These are phyloP conservation scores for Smithornis capensis DNA, from an alignment of 2,113 vertebrate species.

Conservation along the genomic window DNA sequence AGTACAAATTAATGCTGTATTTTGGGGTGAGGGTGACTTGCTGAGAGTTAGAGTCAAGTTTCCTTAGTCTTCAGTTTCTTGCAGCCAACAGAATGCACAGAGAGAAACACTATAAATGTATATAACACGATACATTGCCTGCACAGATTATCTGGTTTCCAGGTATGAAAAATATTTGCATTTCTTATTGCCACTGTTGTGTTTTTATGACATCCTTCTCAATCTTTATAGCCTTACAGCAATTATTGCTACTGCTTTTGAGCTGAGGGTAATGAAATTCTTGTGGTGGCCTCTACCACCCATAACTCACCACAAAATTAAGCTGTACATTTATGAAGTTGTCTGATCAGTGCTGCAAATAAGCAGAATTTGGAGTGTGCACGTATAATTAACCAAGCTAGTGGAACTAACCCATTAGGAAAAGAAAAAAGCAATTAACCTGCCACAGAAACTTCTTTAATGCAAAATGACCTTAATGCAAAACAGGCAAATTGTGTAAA, in stretches of 20 bases:
- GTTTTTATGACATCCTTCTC: not conserved
- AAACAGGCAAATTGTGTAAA: not conserved
- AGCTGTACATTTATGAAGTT: not conserved
- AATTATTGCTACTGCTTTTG: not conserved
- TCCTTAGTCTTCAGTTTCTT: not conserved
- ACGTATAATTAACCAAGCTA: not conserved
- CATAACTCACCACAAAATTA: constrained; percentile 1
- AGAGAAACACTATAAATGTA: not conserved
- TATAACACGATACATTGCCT: not conserved
- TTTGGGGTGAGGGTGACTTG: not conserved
- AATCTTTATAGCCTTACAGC: not conserved
- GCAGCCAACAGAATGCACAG: not conserved
- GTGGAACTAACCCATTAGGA: not conserved
- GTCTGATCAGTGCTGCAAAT: not conserved
- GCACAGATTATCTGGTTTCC: not conserved
- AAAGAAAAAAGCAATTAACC: not conserved
- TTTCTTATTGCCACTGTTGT: not conserved
- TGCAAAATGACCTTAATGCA: not conserved
- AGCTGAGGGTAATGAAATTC: not conserved
- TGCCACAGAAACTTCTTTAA: not conserved
- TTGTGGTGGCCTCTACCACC: not conserved
- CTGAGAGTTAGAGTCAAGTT: not conserved
- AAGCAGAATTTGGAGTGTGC: not conserved
- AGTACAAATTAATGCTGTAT: not conserved
- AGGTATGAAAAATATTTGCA: not conserved